These are phyloP conservation scores for Mus pahari DNA, from an alignment of 2,113 vertebrate genomes.

Conservation along the genomic window DNA sequence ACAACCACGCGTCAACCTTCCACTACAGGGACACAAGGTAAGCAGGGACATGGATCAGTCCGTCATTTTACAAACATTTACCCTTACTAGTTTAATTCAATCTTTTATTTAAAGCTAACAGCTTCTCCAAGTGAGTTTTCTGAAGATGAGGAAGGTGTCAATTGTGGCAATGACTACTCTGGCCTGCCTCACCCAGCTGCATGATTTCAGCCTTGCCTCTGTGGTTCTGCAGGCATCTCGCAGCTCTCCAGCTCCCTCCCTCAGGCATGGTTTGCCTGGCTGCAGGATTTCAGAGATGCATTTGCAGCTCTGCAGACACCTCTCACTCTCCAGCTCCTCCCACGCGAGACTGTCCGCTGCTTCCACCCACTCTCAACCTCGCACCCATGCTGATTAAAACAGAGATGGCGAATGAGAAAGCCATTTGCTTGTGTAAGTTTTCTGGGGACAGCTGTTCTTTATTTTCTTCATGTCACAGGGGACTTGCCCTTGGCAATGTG, in stretches of 20 bases:
- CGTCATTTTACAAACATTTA: neutral
- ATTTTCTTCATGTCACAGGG: slow-evolving; percentile 79
- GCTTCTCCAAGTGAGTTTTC: neutral
- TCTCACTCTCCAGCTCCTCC: slow-evolving; percentile 84
- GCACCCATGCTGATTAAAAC: slow-evolving; percentile 86
- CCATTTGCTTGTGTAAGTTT: slow-evolving; percentile 80
- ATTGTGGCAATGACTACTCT: slow-evolving; percentile 61
- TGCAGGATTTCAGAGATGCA: slow-evolving; percentile 54
- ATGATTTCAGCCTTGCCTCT: slow-evolving; percentile 57
- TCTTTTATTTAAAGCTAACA: slow-evolving; percentile 1
- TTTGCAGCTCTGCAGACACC: slow-evolving; percentile 81
- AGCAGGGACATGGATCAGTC: no score
- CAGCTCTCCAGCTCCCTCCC: slow-evolving; percentile 81
- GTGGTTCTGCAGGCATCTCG: slow-evolving; percentile 81
- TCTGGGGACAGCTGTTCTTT: slow-evolving; percentile 83
- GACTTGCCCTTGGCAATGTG: slow-evolving; percentile 77
- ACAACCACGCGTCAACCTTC: neutral
- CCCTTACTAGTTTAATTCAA: neutral
- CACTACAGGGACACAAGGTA: neutral
- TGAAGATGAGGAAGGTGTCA: slow-evolving; percentile 28
- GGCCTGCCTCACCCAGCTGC: slow-evolving; percentile 14
- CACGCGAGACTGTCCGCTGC: slow-evolving; percentile 84
- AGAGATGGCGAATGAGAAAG: slow-evolving; percentile 69
- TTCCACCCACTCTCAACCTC: slow-evolving; percentile 85
- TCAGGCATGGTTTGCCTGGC: slow-evolving; percentile 7